Evolutionary conservation across 2,888 invertebrate genomes (phyloP).

Genomic region (Apodemia mormo): DNA sequence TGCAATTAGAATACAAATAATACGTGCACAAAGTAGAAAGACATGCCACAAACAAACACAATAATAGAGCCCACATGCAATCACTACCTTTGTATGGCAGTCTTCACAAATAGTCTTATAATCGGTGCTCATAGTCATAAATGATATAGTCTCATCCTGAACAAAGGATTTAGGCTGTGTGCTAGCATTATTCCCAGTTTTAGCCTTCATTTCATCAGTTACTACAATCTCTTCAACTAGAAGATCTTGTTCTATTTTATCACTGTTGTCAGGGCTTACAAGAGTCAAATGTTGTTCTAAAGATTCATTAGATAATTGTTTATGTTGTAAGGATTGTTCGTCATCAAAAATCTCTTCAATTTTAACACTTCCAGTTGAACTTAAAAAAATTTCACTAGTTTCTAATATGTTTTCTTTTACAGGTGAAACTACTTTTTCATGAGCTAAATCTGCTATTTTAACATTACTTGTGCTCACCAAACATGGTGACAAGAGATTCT

Average conservation of each 20-base stretch:
- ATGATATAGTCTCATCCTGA: slow-evolving; percentile 65
- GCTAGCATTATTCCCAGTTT: slow-evolving; percentile 49
- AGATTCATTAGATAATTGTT: slow-evolving; percentile 41
- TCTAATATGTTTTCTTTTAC: slow-evolving; percentile 1
- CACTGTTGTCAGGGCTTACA: slow-evolving; percentile 41
- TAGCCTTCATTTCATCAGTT: slow-evolving; percentile 46
- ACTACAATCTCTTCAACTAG: slow-evolving; percentile 46
- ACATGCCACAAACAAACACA: slow-evolving; percentile 43
- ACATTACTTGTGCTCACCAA: slow-evolving; percentile 52
- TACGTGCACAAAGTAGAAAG: slow-evolving; percentile 41
- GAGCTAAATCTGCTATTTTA: slow-evolving; percentile 39
- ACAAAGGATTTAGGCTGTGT: slow-evolving; percentile 58
- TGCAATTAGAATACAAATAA: slow-evolving; percentile 48
- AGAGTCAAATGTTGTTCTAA: slow-evolving; percentile 44
- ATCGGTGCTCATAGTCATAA: slow-evolving; percentile 85
- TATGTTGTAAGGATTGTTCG: slow-evolving; percentile 18
- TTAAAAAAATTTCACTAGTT: background rate
- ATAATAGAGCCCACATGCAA: slow-evolving; percentile 45
- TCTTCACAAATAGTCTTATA: slow-evolving; percentile 88
- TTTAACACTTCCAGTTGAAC: slow-evolving; percentile 34
- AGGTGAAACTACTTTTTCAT: slow-evolving; percentile 26
- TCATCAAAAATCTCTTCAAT: slow-evolving; percentile 36
- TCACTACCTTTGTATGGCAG: slow-evolving; percentile 84
- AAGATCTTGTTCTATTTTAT: slow-evolving; percentile 63
- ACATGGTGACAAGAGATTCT: slow-evolving; percentile 65